Evolutionary conservation across 2,113 vertebrate genomes (phyloP), one percentile per base, ranked within the genome.

Genomic region (Mugil cephalus): DNA sequence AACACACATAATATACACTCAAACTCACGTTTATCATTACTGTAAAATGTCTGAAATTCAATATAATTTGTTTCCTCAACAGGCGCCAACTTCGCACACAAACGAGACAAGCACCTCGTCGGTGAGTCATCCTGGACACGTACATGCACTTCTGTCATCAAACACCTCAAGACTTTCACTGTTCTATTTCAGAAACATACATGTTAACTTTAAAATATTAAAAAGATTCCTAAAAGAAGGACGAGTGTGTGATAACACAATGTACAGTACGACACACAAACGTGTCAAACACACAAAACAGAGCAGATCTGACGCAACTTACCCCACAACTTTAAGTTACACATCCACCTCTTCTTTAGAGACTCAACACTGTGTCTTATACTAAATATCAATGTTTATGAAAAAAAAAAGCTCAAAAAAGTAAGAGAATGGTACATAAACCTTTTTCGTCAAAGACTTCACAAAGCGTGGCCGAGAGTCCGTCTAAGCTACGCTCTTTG

Each of bases 311-410:
- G 17, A 65, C 18, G 15, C 13, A 48, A 56, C 82, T 88, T 52
- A 89, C 87, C 82, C 8, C 8, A 18, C 38, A 77, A 43, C 17
- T 62, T 18, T 65, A 68, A 51, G 46, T 24, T 11, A 18, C 10
- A 66, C 0, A 13, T 47, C 7, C 8, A 38, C 63, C 55, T 58
- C 45, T 8, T 51, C 55, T 35, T 43, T 34, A 74, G n/a, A 51
- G 50, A 24, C 10, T 12, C 1, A 34, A 8, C 0, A 1, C 15
- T 36, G 5, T 52, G 30, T 38, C 38, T 6, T 0, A 40, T 60
- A 46, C 54, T n/a, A 10, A 53, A 19, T n/a, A 18, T 71, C 0
- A 2, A 5, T 1, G 7, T 35, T 64, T 13, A 39, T 10, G 1
- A 7, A 2, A 2, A 48, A 21, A 2, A n/a, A n/a, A n/a, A n/a